phyloP scores from a whole-genome alignment of 2,888 invertebrate species.

The Listrodromus nycthemerus region DNA sequence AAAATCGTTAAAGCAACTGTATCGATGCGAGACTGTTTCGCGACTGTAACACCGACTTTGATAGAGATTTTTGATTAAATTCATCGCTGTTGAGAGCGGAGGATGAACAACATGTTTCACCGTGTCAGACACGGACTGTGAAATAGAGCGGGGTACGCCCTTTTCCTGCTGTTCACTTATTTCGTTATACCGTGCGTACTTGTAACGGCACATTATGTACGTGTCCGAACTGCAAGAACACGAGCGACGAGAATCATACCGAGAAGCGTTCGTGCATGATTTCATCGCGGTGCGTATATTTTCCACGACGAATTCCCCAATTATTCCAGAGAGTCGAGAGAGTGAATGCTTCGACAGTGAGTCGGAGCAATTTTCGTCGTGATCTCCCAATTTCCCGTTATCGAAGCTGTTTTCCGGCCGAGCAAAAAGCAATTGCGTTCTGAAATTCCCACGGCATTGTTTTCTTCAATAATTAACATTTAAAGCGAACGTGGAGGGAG shows the following conservation, averaged over 20 bases:
- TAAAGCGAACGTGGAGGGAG: no score
- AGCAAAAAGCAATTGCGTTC: not conserved
- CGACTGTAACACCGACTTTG: not conserved
- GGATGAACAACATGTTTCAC: constrained; percentile 34
- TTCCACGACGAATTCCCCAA: not conserved
- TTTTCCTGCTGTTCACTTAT: constrained; percentile 59
- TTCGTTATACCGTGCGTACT: constrained; percentile 54
- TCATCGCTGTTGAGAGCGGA: not conserved
- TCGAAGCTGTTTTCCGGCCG: constrained; percentile 9
- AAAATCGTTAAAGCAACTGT: not conserved
- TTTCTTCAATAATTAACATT: no score
- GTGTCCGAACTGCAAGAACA: constrained; percentile 21
- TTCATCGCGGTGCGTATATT: not conserved
- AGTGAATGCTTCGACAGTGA: constrained; percentile 19
- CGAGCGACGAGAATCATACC: not conserved
- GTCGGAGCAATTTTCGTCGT: not conserved
- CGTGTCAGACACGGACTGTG: constrained; percentile 43
- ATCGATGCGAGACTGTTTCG: not conserved
- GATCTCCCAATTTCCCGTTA: constrained; percentile 1
- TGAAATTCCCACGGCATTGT: not conserved
- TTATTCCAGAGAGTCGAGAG: not conserved
- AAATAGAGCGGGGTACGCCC: constrained; percentile 52
- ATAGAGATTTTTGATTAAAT: constrained; percentile 13
- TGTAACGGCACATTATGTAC: constrained; percentile 36
- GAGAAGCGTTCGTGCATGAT: constrained; percentile 39